phyloP scores from a whole-genome alignment of 2,888 invertebrate species.

The Maniola hyperantus region DNA sequence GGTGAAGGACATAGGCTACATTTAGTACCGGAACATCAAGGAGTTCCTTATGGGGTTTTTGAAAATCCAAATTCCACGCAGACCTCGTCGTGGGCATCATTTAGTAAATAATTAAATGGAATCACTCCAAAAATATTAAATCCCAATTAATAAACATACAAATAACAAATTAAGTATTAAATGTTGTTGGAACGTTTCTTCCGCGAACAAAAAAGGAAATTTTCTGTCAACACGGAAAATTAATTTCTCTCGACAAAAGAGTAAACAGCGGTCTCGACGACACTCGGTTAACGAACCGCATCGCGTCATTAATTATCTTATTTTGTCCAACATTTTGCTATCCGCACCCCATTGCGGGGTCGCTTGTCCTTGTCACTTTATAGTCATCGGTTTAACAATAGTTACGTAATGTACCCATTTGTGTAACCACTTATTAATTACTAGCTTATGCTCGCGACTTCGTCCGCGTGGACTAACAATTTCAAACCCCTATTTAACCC shows the following conservation, averaged over 20 bases:
- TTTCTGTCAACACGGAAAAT: conserved; percentile 11
- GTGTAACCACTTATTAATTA: too few species aligned
- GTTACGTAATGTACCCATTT: too few species aligned
- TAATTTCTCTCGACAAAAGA: conserved; percentile 7
- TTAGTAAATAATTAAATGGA: too few species aligned
- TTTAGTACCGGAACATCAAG: too few species aligned
- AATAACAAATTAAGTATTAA: not conserved
- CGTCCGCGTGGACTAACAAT: too few species aligned
- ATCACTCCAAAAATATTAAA: too few species aligned
- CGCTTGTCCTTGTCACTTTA: conserved; percentile 16
- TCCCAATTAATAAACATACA: not conserved
- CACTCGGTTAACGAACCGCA: conserved; percentile 24
- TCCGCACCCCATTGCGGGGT: conserved; percentile 18
- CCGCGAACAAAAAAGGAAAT: not conserved
- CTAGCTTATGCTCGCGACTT: too few species aligned
- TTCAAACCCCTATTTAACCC: too few species aligned
- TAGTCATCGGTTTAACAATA: not conserved
- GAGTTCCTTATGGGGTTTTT: too few species aligned
- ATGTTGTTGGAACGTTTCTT: not conserved
- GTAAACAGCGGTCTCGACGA: conserved; percentile 13
- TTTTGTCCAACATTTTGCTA: conserved; percentile 16
- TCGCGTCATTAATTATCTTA: conserved; percentile 22
- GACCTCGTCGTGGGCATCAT: too few species aligned
- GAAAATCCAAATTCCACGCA: too few species aligned
- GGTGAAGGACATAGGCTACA: too few species aligned